phyloP scores from a whole-genome alignment of 2,888 invertebrate species.

The Brachyopa scutellaris region DNA sequence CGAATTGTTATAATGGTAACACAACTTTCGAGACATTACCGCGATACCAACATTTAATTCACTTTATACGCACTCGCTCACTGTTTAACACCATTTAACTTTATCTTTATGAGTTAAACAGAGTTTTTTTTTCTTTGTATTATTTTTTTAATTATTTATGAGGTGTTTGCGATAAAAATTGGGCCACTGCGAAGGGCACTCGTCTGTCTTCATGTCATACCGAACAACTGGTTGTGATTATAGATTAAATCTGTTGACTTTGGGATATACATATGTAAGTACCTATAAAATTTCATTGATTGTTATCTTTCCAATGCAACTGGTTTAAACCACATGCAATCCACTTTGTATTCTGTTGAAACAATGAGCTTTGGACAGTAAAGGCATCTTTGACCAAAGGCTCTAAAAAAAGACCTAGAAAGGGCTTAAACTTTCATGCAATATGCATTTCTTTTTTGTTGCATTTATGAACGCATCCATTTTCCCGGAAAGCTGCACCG shows the following conservation, averaged over 20 bases:
- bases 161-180: slow-evolving; percentile 55
- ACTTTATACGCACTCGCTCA: slow-evolving; percentile 43
- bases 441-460: too few relatives aligned
- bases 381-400: too few relatives aligned
- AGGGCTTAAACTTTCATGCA: too few relatives aligned
- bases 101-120: slow-evolving; percentile 48
- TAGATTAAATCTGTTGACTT: neutral
- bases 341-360: too few relatives aligned
- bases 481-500: too few relatives aligned
- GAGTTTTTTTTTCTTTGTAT: neutral
- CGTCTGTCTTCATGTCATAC: too few relatives aligned
- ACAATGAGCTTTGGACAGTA: too few relatives aligned
- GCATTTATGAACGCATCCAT: too few relatives aligned
- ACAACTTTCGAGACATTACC: slow-evolving; percentile 41
- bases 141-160: slow-evolving; percentile 14
- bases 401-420: too few relatives aligned
- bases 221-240: too few relatives aligned
- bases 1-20: slow-evolving; percentile 24
- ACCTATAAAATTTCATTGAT: neutral
- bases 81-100: slow-evolving; percentile 50
- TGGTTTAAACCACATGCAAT: too few relatives aligned
- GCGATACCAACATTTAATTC: slow-evolving; percentile 31
- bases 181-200: slow-evolving; percentile 47
- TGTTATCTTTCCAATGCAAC: slow-evolving; percentile 8
- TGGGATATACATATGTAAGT: neutral